Conservation (phyloP, 2,113 vertebrate genomes). For the Sarotherodon lohbergeri region DNA sequence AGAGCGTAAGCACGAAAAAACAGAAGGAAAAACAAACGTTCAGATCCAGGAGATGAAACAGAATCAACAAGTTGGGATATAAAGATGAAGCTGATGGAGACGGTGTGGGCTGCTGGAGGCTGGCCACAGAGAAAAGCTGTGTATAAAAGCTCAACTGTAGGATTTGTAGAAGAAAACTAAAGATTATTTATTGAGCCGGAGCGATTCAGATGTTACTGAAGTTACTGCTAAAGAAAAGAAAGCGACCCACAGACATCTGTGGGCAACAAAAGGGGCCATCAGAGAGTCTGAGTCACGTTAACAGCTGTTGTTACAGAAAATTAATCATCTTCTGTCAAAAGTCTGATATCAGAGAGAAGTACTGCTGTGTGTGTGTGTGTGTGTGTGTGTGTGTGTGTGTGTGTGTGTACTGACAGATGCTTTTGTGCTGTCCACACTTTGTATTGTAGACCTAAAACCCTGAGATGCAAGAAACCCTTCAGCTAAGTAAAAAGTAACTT, state of each 20-base stretch:
- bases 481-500: not conserved
- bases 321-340: not conserved
- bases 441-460: not conserved
- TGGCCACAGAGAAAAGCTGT: not conserved
- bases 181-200: not conserved
- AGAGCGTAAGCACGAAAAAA: not conserved
- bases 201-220: not conserved
- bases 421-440: not conserved
- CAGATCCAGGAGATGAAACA: not conserved
- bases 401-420: not conserved
- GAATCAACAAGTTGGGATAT: not conserved
- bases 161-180: not conserved
- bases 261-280: not conserved
- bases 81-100: not conserved
- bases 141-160: not conserved
- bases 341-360: not conserved
- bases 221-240: not conserved
- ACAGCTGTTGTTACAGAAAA: not conserved
- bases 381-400: not conserved
- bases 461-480: not conserved
- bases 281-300: accelerated
- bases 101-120: not conserved
- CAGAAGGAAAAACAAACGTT: not conserved
- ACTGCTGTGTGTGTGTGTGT: not conserved
- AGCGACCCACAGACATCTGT: not conserved